Base-by-base conservation (phyloP, 2,113 vertebrate genomes). In the Phalacrocorax brasilianus region DNA sequence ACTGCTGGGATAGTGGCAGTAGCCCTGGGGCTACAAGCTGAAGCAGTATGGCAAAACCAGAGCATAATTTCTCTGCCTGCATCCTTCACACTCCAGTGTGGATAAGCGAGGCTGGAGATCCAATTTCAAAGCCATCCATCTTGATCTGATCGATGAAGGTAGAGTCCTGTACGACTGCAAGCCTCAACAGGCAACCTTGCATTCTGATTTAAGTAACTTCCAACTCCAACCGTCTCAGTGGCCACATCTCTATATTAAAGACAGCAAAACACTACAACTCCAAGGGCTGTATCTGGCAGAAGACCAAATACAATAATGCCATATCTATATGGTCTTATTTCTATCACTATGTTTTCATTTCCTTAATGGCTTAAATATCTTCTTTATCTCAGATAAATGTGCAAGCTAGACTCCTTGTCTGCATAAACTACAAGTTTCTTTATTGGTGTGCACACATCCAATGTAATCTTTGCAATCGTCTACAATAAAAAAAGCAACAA, bases 61-160 rank as follows among this genome's bases (percentile, higher is more conserved):
- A 83, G 68, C 10, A 7, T 23, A 66, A 87, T 82, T 80, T 55
- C 75, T 80, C 47, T 72, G 40, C 65, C 49, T 45, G 44, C 27
- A 68, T 67, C 83, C 73, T 52, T 81, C 44, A 9, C 32, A 27
- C 79, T 28, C 23, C 35, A 19, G 61, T 14, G 56, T 62, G 52
- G 33, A 53, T 53, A 76, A 70, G 65, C 0, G 0, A 86, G 52
- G 47, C 67, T 32, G 71, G 28, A 89, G 66, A 91, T 52, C 71
- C 87, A 62, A 42, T 92, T 81, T 59, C 33, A 1, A 80, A 94
- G 83, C 65, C 73, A 95, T 96, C 83, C 80, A 52, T 92, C 95
- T 67, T 81, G 83, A 72, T 72, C 65, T 68, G 68, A 88, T 68
- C 35, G 0, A 86, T 84, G 65, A 84, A 72, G 52, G 68, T 30